Evolutionary conservation across 2,888 invertebrate genomes (phyloP).

Genomic region (Archips crataeganus): DNA sequence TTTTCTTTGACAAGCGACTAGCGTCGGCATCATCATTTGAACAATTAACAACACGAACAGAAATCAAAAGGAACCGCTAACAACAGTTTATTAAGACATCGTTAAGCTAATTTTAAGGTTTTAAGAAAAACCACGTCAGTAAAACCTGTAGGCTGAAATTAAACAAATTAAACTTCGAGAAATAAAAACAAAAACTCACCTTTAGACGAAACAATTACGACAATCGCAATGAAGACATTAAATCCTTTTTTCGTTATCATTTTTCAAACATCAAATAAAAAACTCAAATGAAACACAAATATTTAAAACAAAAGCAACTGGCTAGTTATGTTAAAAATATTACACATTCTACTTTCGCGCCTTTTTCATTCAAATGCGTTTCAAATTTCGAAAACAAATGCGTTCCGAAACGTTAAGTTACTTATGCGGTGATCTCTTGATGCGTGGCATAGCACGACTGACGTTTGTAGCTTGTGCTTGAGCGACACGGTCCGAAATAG

Average conservation of each 20-base stretch:
- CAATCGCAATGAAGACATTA: constrained; percentile 48
- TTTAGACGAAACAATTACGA: constrained; percentile 48
- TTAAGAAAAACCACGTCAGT: not conserved
- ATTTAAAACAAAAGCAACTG: constrained; percentile 20
- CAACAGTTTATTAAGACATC: constrained; percentile 25
- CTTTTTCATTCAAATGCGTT: constrained; percentile 59
- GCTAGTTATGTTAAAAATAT: constrained; percentile 49
- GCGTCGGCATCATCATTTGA: constrained; percentile 12
- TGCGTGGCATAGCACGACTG: constrained; percentile 54
- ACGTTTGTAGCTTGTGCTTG: constrained; percentile 53
- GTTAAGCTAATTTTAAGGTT: constrained; percentile 1
- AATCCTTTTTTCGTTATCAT: constrained; percentile 33
- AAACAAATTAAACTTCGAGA: not conserved
- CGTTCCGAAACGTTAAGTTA: constrained; percentile 57
- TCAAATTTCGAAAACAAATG: constrained; percentile 53
- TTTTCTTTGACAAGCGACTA: constrained; percentile 10
- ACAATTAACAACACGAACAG: constrained; percentile 31
- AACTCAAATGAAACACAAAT: constrained; percentile 52
- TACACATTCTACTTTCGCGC: constrained; percentile 65
- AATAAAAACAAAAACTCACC: constrained; percentile 54
- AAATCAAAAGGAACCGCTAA: constrained; percentile 36
- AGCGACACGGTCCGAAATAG: constrained; percentile 56
- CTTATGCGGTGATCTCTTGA: constrained; percentile 52
- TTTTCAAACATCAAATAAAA: constrained; percentile 46
- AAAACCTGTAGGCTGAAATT: not conserved